These are phyloP conservation scores for Formica exsecta DNA, from an alignment of 1,140 invertebrate genomes.

Conservation along the genomic window DNA sequence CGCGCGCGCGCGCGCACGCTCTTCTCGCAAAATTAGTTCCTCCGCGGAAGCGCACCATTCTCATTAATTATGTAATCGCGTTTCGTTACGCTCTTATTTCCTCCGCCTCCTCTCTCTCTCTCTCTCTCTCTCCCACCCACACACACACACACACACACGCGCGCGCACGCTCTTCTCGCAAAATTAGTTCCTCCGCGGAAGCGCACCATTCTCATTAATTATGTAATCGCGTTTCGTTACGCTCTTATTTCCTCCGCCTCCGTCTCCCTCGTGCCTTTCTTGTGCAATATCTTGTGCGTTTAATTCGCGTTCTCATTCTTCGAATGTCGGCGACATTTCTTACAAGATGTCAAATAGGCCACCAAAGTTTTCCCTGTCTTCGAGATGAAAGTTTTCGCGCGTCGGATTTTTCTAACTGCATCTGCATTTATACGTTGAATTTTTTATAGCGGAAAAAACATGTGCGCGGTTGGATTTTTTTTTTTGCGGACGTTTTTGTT, in stretches of 20 bases:
- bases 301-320: slow-evolving; percentile 50
- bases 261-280: neutral
- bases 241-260: slow-evolving; percentile 10
- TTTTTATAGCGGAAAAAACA: slow-evolving; percentile 48
- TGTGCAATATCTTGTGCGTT: slow-evolving; percentile 10
- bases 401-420: slow-evolving; percentile 20
- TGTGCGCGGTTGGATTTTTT: slow-evolving; percentile 7
- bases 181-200: slow-evolving; percentile 63
- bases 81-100: slow-evolving; percentile 57
- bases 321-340: slow-evolving; percentile 34
- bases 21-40: slow-evolving; percentile 61
- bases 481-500: slow-evolving; percentile 13
- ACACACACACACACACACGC: no score
- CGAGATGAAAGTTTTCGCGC: slow-evolving; percentile 28
- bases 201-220: slow-evolving; percentile 62
- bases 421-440: slow-evolving; percentile 58
- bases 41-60: slow-evolving; percentile 44
- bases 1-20: no score
- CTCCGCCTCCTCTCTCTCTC: neutral
- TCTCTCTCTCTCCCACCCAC: slow-evolving; percentile 32
- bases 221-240: slow-evolving; percentile 67
- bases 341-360: slow-evolving; percentile 49
- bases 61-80: slow-evolving; percentile 70
- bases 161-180: neutral
- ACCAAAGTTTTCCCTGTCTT: slow-evolving; percentile 51